These are phyloP conservation scores for Aricia agestis DNA, from an alignment of 1,140 invertebrate genomes.

Conservation along the genomic window DNA sequence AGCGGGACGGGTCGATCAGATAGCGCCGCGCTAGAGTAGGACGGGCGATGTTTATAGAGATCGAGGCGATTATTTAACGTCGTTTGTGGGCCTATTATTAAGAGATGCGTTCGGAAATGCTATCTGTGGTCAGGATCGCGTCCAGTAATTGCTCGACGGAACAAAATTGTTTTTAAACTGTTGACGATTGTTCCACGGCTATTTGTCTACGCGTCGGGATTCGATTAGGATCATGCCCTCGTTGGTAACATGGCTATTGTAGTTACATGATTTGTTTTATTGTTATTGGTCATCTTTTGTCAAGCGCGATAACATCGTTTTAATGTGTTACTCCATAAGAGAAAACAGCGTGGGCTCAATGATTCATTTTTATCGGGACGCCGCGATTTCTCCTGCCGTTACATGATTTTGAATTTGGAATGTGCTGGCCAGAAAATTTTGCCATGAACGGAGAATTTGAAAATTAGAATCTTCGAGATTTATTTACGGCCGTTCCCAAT, in stretches of 20 bases:
- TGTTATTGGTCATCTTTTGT: conserved; percentile 25
- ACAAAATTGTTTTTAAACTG: conserved; percentile 71
- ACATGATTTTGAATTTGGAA: background rate
- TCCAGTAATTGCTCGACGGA: conserved; percentile 65
- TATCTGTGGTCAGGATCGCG: conserved; percentile 59
- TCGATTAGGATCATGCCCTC: conserved; percentile 53
- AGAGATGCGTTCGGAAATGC: conserved; percentile 58
- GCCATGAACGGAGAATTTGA: too few species aligned
- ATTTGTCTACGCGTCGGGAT: conserved; percentile 66
- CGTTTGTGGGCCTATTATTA: conserved; percentile 67
- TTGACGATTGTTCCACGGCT: conserved; percentile 67
- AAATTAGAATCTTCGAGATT: too few species aligned
- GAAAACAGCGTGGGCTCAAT: conserved; percentile 6
- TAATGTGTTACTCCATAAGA: conserved; percentile 6
- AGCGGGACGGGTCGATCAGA: conserved; percentile 35
- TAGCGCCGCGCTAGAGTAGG: conserved; percentile 36
- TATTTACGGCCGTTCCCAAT: too few species aligned
- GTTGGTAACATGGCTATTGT: conserved; percentile 39
- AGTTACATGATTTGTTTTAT: conserved; percentile 34
- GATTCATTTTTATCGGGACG: background rate
- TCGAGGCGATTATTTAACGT: conserved; percentile 53
- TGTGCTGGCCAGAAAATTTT: too few species aligned
- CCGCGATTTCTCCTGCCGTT: background rate
- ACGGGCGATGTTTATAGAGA: conserved; percentile 44
- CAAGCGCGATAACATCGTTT: background rate